phyloP scores from a whole-genome alignment of 2,888 invertebrate genomes.

The Lysandra coridon region DNA sequence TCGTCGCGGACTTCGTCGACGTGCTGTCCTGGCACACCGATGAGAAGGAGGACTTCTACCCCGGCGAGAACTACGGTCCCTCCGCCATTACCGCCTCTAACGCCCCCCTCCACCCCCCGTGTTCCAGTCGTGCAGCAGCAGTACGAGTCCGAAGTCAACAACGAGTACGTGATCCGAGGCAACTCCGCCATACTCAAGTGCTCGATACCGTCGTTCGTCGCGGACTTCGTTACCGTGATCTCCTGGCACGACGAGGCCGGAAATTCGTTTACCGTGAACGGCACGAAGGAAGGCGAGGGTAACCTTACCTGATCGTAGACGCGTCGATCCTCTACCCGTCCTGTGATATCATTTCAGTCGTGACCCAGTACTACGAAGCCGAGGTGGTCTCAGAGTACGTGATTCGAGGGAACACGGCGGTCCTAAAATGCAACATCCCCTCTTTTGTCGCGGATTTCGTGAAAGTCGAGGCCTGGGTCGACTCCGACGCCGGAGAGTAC shows the following conservation, averaged over 20 bases:
- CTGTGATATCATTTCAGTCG: conserved; percentile 81
- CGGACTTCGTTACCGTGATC: conserved; percentile 93
- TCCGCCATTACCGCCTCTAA: conserved; percentile 39
- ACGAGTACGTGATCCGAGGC: conserved; percentile 94
- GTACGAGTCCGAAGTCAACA: conserved; percentile 95
- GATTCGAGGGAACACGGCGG: conserved; percentile 92
- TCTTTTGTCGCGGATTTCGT: conserved; percentile 96
- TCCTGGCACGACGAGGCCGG: conserved; percentile 92
- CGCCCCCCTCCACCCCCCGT: conserved; percentile 37
- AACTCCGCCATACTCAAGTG: conserved; percentile 94
- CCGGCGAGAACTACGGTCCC: conserved; percentile 82
- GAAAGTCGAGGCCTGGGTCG: conserved; percentile 90
- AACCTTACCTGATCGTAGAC: conserved; percentile 41
- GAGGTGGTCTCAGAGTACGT: conserved; percentile 95
- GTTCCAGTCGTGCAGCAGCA: conserved; percentile 90
- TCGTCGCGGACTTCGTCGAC: conserved; percentile 91
- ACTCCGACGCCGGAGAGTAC: conserved; percentile 85
- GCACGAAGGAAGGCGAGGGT: conserved; percentile 64
- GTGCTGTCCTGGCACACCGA: conserved; percentile 91
- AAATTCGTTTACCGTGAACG: conserved; percentile 69
- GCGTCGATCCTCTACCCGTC: conserved; percentile 18
- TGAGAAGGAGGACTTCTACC: conserved; percentile 86
- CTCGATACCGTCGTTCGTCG: conserved; percentile 95
- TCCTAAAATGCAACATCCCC: conserved; percentile 93
- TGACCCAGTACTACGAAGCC: conserved; percentile 93